Base-by-base conservation (phyloP, 2,113 vertebrate species). In the Synodontis membranacea region DNA sequence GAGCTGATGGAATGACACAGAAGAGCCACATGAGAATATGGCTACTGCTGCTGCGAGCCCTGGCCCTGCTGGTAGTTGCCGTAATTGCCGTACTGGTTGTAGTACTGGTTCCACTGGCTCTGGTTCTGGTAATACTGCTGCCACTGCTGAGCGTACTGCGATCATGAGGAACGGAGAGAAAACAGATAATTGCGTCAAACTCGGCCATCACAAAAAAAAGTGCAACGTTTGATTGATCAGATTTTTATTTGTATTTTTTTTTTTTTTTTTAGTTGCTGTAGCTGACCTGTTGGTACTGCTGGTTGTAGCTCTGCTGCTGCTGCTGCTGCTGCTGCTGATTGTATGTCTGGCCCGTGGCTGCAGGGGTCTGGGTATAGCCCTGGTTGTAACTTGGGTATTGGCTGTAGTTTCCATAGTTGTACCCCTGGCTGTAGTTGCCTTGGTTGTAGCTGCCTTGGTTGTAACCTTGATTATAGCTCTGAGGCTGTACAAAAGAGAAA, bases 101-200 rank as follows among this genome's bases (percentile, higher is more conserved):
- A 97, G 94, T 97, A 98, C 12, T 96, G 97, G 64, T 97, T 96
- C 97, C 97, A 98, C 94, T 97, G 97, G 93, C 94, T 95, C 95
- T 97, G 97, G 94, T 96, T 97, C 94, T 97, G 96, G 93, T 98
- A 98, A 95, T 98, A 97, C 94, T 97, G 96, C 95, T 96, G 97
- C 96, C 96, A 97, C 92, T 97, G 97, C 94, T 97, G 96, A 86
- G 96, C 96, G 2, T 97, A 97, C 97, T 98, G 92, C 0, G 84
- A 46, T 54, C 48, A 58, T 3, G 84, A 87, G 28, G 81, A 83
- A 90, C 37, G 81, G 6, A 70, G 2, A 37, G 56, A 4, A 62
- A 54, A 52, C 21, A 54, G 15, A 81, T 0, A 70, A 46, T 48
- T 68, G 50, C 4, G 64, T 72, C 25, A 42, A 42, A 12, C 9